phyloP scores from a whole-genome alignment of 2,113 vertebrate genomes.

The Phalacrocorax aristotelis region DNA sequence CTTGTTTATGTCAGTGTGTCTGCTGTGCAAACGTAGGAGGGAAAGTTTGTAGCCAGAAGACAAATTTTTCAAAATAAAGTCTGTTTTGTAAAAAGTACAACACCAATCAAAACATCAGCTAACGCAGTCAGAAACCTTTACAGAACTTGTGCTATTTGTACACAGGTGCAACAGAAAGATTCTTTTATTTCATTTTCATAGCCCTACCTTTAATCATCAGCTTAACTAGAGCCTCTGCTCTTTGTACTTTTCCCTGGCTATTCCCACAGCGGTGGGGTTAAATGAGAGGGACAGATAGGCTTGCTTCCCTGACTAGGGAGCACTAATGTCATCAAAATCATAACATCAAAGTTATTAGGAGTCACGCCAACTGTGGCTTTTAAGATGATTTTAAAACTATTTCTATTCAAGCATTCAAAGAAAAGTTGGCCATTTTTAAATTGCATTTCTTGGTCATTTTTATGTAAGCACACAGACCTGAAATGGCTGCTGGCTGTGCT shows the following conservation, averaged over 20 bases:
- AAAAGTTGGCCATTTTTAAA: neutral
- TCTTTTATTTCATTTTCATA: neutral
- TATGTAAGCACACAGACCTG: accelerated
- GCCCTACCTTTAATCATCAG: neutral
- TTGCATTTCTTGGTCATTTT: accelerated
- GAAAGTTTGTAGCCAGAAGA: neutral
- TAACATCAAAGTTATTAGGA: neutral
- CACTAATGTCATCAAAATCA: neutral
- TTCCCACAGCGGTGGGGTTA: neutral
- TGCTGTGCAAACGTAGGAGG: accelerated
- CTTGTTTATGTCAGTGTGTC: neutral
- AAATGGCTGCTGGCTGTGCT: neutral
- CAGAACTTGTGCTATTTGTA: neutral
- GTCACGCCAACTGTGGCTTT: neutral
- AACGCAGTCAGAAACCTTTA: neutral
- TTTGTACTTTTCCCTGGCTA: neutral
- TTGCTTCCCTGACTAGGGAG: neutral
- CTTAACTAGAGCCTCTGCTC: neutral
- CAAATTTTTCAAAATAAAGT: neutral
- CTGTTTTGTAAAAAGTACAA: neutral
- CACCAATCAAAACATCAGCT: neutral
- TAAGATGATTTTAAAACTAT: neutral
- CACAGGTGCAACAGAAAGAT: neutral
- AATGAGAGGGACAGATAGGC: neutral
- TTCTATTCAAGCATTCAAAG: neutral